A percentile compares a stretch with the other conserved stretches of the same genome.
Conservation (phyloP, 2,888 invertebrate species). For the Vandiemenella viatica region DNA sequence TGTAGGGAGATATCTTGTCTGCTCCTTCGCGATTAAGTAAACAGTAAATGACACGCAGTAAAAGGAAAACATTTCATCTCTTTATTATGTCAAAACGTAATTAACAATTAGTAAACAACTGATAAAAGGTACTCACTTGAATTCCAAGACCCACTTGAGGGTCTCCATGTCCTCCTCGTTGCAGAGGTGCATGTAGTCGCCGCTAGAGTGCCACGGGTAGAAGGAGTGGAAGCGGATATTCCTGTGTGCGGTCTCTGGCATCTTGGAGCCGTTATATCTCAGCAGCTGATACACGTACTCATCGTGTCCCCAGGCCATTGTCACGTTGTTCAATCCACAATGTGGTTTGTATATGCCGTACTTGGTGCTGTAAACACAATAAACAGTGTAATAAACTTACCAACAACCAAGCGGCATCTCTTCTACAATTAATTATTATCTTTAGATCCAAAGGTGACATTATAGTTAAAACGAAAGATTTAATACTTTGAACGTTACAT, state of each 20-base stretch:
- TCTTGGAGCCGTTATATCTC: slow-evolving; percentile 59
- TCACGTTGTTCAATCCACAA: slow-evolving; percentile 73
- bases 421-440: neutral
- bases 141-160: slow-evolving; percentile 63
- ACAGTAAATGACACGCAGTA: no score
- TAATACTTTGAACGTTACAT: no score
- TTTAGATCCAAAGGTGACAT: no score
- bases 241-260: slow-evolving; percentile 71
- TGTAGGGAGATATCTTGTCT: no score
- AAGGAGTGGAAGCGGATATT: slow-evolving; percentile 92
- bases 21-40: no score
- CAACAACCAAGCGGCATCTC: no score
- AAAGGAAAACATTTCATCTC: no score
- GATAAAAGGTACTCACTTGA: slow-evolving; percentile 70
- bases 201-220: slow-evolving; percentile 91
- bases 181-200: slow-evolving; percentile 70
- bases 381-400: no score
- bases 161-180: slow-evolving; percentile 60
- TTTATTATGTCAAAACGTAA: no score
- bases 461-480: no score
- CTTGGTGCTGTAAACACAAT: slow-evolving; percentile 46
- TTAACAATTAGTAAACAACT: no score
- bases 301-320: slow-evolving; percentile 96
- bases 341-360: slow-evolving; percentile 75
- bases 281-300: slow-evolving; percentile 80